These are phyloP conservation scores for Notodonta ziczac DNA, from an alignment of 2,888 invertebrate species.

Conservation along the genomic window DNA sequence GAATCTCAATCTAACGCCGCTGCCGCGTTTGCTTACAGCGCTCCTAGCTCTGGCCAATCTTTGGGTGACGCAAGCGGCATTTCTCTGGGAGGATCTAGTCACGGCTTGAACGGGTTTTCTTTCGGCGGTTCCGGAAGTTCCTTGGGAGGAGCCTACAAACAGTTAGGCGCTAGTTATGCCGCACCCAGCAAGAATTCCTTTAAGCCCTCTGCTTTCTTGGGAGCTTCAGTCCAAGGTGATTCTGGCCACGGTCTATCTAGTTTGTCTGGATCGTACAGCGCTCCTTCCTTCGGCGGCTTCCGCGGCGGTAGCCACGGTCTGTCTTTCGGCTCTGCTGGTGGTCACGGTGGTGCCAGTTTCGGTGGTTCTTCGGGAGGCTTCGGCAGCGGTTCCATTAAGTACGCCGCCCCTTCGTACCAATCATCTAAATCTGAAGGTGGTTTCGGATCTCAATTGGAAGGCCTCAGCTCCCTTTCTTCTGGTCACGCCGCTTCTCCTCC, in stretches of 20 bases:
- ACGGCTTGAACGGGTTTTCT: conserved; percentile 24
- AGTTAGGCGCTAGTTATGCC: conserved; percentile 53
- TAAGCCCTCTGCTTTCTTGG: conserved; percentile 77
- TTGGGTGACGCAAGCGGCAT: conserved; percentile 26
- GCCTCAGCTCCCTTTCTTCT: conserved; percentile 62
- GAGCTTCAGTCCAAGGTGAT: conserved; percentile 68
- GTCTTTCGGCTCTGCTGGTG: conserved; percentile 25
- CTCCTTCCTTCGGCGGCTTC: conserved; percentile 57
- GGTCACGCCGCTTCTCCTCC: conserved; percentile 66
- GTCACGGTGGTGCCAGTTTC: conserved; percentile 44
- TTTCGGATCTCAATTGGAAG: conserved; percentile 56
- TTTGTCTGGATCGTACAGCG: conserved; percentile 56
- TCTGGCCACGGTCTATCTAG: conserved; percentile 59
- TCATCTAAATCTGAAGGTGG: conserved; percentile 65
- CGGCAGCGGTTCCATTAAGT: conserved; percentile 63
- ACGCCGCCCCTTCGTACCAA: conserved; percentile 57
- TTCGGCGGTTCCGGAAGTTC: conserved; percentile 38
- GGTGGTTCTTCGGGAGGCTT: conserved; percentile 58
- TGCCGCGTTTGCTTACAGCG: conserved; percentile 43
- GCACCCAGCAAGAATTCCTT: conserved; percentile 67
- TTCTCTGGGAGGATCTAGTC: conserved; percentile 24
- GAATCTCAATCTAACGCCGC: conserved; percentile 45
- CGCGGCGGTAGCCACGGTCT: conserved; percentile 51
- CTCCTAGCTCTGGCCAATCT: conserved; percentile 53
- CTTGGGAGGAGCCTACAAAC: conserved; percentile 60